Evolutionary conservation across 2,113 vertebrate genomes (phyloP).

Genomic region (Tragelaphus scriptus): DNA sequence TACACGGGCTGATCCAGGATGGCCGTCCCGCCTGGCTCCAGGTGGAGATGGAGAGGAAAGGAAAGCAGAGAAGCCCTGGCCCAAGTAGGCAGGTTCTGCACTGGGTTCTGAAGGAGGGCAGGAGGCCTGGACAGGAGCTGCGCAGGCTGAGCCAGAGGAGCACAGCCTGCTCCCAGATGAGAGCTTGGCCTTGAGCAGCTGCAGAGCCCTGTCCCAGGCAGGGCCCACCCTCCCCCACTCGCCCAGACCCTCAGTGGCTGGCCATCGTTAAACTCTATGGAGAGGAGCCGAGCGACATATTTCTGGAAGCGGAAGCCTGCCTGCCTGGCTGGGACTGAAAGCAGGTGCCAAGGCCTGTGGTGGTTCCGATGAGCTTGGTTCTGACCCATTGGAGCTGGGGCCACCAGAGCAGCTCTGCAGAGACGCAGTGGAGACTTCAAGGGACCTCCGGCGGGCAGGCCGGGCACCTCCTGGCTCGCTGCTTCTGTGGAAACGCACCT

Average conservation of each 20-base stretch:
- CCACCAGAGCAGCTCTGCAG: fast-evolving
- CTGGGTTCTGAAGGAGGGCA: fast-evolving
- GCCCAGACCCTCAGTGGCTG: neutral
- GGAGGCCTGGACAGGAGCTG: neutral
- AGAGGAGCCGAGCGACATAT: neutral
- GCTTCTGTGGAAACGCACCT: fast-evolving
- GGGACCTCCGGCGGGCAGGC: fast-evolving
- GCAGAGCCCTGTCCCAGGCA: fast-evolving
- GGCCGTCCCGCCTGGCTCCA: fast-evolving
- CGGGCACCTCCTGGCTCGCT: fast-evolving
- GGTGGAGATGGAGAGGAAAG: neutral
- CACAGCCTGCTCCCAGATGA: fast-evolving
- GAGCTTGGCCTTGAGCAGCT: neutral
- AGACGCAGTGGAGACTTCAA: neutral
- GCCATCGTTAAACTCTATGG: neutral
- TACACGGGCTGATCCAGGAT: neutral
- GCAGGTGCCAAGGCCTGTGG: neutral
- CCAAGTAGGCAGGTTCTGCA: fast-evolving
- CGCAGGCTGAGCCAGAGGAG: neutral
- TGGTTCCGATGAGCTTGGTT: neutral
- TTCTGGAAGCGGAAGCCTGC: neutral
- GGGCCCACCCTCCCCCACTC: neutral
- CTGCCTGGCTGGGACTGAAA: neutral
- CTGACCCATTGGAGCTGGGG: neutral
- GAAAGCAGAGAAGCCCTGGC: neutral